phyloP scores from a whole-genome alignment of 37 sponge, comb jelly and placozoan species.

The Chondrosia reniformis region DNA sequence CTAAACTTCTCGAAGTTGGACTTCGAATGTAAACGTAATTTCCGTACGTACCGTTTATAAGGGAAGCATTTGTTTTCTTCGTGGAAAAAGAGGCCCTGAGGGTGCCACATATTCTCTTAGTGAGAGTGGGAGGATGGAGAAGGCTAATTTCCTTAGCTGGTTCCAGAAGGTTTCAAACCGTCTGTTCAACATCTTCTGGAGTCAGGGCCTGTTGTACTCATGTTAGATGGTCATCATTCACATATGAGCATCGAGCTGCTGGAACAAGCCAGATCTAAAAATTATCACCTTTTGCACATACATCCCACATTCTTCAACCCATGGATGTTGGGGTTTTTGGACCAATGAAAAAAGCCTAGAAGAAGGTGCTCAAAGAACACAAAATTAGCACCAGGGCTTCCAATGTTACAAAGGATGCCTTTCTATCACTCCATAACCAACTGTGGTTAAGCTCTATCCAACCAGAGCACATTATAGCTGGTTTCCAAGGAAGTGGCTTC shows the following conservation, averaged over 20 bases:
- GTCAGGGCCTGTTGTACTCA: slow-evolving; percentile 34
- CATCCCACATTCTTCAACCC: slow-evolving; percentile 49
- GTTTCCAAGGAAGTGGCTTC: slow-evolving; percentile 35
- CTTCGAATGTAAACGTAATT: too few species aligned
- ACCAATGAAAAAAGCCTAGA: slow-evolving; percentile 41
- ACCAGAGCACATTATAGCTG: slow-evolving; percentile 21
- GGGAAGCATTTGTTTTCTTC: slow-evolving; percentile 43
- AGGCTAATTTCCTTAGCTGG: slow-evolving; percentile 38
- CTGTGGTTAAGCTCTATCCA: slow-evolving; percentile 17
- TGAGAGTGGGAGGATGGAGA: slow-evolving; percentile 63
- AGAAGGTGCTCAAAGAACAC: slow-evolving; percentile 31
- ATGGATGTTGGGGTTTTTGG: slow-evolving; percentile 53
- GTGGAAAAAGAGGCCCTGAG: slow-evolving; percentile 50
- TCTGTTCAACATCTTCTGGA: slow-evolving; percentile 10
- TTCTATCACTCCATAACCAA: slow-evolving; percentile 23
- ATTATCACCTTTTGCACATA: slow-evolving; percentile 45
- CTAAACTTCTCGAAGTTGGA: too few species aligned
- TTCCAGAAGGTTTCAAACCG: slow-evolving; percentile 40
- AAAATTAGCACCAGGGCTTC: slow-evolving; percentile 27
- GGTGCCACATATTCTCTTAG: slow-evolving; percentile 30
- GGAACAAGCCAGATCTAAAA: slow-evolving; percentile 17
- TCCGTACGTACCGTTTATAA: too few species aligned
- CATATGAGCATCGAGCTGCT: slow-evolving; percentile 32
- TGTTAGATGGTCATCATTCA: slow-evolving; percentile 68
- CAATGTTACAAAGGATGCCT: slow-evolving; percentile 35